Conservation (phyloP, 1,140 invertebrate genomes). For the Heliconius nattereri region DNA sequence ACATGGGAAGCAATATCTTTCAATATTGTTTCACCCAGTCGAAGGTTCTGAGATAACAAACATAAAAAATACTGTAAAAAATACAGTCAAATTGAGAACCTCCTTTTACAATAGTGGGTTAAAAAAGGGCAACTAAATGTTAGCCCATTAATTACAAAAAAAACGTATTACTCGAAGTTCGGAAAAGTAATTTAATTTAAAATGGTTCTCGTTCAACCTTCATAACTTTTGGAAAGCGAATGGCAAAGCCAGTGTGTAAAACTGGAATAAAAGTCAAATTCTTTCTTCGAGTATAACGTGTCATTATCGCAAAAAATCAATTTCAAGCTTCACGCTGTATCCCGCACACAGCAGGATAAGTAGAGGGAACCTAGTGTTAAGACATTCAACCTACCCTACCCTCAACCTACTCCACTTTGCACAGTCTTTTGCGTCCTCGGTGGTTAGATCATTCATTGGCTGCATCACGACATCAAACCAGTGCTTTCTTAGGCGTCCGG, state of each 20-base stretch:
- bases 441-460: too few species aligned
- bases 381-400: too few species aligned
- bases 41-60: neutral
- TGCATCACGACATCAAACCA: too few species aligned
- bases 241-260: slow-evolving; percentile 13
- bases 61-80: too few species aligned
- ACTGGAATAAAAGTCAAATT: neutral
- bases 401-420: too few species aligned
- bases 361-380: too few species aligned
- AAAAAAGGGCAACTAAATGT: neutral
- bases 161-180: neutral
- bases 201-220: slow-evolving; percentile 20
- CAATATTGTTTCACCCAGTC: too few species aligned
- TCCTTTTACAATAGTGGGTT: neutral
- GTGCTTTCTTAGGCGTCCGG: too few species aligned
- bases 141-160: slow-evolving; percentile 2
- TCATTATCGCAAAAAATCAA: neutral
- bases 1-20: too few species aligned
- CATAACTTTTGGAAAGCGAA: slow-evolving; percentile 8
- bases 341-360: too few species aligned
- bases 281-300: neutral
- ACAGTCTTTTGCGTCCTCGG: too few species aligned
- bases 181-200: slow-evolving; percentile 12
- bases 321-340: too few species aligned
- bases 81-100: neutral